These are phyloP conservation scores for Megalopta genalis DNA, from an alignment of 1,140 invertebrate species.

Conservation along the genomic window DNA sequence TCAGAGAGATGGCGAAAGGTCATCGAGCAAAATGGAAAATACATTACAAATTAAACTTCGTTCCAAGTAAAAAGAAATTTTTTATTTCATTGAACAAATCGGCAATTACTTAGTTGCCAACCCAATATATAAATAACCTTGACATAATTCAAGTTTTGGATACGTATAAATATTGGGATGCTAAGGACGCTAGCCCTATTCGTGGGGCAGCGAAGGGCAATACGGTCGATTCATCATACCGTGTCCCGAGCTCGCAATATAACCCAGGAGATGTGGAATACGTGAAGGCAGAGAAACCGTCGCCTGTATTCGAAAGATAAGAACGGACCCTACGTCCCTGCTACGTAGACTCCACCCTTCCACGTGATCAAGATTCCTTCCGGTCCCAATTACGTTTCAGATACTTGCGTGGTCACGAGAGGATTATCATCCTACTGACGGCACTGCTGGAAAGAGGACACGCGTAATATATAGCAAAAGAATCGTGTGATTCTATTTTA, in stretches of 20 bases:
- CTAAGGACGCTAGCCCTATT: conserved; percentile 40
- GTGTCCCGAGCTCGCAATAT: conserved; percentile 63
- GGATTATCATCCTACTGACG: conserved; percentile 29
- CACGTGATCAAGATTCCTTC: conserved; percentile 49
- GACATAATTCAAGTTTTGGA: conserved; percentile 8
- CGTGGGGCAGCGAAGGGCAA: conserved; percentile 66
- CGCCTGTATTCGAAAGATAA: conserved; percentile 76
- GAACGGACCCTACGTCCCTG: conserved; percentile 74
- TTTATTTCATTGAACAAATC: too few species aligned
- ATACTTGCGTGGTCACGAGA: conserved; percentile 44
- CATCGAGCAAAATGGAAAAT: too few species aligned
- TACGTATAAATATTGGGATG: conserved; percentile 12
- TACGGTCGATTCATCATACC: conserved; percentile 79
- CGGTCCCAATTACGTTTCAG: conserved; percentile 37
- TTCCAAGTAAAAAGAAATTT: too few species aligned
- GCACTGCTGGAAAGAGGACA: background rate
- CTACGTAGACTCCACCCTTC: conserved; percentile 49
- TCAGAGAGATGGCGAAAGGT: too few species aligned
- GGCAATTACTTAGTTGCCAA: too few species aligned
- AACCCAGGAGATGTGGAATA: conserved; percentile 39
- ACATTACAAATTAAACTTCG: too few species aligned
- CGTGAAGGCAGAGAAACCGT: conserved; percentile 56
- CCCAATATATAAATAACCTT: too few species aligned
- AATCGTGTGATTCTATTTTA: background rate
- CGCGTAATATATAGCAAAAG: background rate